These are phyloP conservation scores for Macropis europaea DNA, from an alignment of 2,888 invertebrate genomes.

Conservation along the genomic window DNA sequence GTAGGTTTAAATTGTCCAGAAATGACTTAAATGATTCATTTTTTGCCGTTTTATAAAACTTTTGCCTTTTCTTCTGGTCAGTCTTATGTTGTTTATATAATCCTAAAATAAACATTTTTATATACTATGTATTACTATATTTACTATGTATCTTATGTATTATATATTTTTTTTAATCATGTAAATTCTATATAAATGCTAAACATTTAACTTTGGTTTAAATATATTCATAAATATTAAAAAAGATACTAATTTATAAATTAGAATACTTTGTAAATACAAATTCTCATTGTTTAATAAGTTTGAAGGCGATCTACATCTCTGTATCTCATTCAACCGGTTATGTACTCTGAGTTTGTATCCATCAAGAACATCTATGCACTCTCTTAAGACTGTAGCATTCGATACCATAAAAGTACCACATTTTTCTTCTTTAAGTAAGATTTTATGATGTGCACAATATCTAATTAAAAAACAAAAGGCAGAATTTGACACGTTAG, in stretches of 20 bases:
- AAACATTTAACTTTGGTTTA: not conserved
- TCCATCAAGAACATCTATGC: not conserved
- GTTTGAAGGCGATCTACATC: not conserved
- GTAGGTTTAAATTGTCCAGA: not conserved
- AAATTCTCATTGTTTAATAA: not conserved
- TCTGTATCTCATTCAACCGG: not conserved
- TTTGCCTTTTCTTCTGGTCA: not conserved
- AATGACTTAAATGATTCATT: not conserved
- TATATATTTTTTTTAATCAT: no score
- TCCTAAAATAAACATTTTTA: slow-evolving; percentile 14
- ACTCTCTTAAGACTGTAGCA: not conserved
- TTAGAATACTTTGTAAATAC: not conserved
- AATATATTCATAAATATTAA: not conserved
- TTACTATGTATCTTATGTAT: no score
- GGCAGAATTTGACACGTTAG: not conserved
- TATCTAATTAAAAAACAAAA: slow-evolving; percentile 8
- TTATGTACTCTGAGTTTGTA: not conserved
- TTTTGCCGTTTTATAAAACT: no score
- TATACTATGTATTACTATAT: not conserved
- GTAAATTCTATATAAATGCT: not conserved
- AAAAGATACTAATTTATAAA: not conserved
- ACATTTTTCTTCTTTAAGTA: slow-evolving; percentile 1
- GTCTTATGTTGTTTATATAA: not conserved
- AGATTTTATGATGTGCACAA: not conserved
- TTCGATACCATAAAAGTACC: not conserved